A percentile compares a stretch with the other conserved stretches of the same genome.
phyloP scores from a whole-genome alignment of 2,797 vertebrate genomes.

The Clarias laeviceps region DNA sequence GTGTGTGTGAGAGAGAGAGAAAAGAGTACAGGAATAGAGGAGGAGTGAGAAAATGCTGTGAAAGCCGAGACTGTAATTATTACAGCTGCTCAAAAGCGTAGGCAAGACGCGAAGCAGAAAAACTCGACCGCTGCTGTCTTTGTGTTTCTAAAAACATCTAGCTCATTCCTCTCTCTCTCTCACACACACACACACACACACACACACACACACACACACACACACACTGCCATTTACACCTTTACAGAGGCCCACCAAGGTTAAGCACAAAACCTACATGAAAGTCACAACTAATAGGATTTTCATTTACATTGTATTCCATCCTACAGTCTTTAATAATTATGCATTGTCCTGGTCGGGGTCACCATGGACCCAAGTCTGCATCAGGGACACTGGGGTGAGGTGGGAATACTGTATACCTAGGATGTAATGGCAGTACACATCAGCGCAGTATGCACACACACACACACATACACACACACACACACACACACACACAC shows the following conservation, averaged over 20 bases:
- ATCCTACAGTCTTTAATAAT: background rate
- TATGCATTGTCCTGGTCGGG: background rate
- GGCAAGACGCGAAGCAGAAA: constrained; percentile 5
- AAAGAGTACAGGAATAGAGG: background rate
- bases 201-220: constrained; percentile 4
- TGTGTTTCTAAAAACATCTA: constrained; percentile 1
- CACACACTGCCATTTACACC: constrained; percentile 18
- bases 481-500: background rate
- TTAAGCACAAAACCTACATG: background rate
- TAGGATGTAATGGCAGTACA: background rate
- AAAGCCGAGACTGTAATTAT: constrained; percentile 45
- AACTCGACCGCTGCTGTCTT: background rate
- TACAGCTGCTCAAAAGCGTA: constrained; percentile 29
- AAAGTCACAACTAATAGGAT: background rate
- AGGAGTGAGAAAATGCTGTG: constrained; percentile 7
- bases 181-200: constrained; percentile 23
- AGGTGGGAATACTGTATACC: background rate
- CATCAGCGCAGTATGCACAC: background rate
- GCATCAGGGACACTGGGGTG: background rate
- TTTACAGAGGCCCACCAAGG: constrained; percentile 4
- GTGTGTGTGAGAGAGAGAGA: background rate
- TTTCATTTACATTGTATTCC: background rate
- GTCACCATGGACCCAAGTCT: background rate
- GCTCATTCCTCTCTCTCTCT: background rate
- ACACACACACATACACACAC: background rate